Conservation (phyloP, 2,113 vertebrate species). For the Mustelus asterias region DNA sequence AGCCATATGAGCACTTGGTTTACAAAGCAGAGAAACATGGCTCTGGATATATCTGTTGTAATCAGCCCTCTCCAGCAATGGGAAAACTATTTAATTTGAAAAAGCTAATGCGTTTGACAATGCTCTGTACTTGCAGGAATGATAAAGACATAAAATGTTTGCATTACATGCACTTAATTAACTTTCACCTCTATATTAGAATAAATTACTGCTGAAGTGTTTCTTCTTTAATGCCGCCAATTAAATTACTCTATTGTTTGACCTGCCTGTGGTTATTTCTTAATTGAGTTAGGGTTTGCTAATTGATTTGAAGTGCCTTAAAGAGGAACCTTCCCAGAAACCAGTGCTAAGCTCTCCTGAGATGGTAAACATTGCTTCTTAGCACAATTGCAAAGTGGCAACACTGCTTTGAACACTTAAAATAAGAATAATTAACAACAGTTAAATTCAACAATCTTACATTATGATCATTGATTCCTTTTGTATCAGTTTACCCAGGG, state of each 20-base stretch:
- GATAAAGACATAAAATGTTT: constrained; percentile 20
- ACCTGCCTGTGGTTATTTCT: constrained; percentile 78
- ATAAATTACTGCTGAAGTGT: constrained; percentile 33
- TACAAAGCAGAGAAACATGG: not conserved
- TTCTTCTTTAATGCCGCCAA: constrained; percentile 63
- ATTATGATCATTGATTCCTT: not conserved
- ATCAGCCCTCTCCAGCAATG: not conserved
- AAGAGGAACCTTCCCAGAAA: constrained; percentile 74
- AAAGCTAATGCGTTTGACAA: not conserved
- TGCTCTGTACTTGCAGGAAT: constrained; percentile 4
- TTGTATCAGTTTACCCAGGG: not conserved
- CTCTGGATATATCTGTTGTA: not conserved
- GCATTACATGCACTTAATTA: constrained; percentile 23
- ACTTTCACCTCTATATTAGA: constrained; percentile 19
- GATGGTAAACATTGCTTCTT: constrained; percentile 20
- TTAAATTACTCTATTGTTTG: constrained; percentile 73
- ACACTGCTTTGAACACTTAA: not conserved
- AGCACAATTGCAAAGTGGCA: not conserved
- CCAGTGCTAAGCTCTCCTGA: constrained; percentile 56
- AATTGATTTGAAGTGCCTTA: constrained; percentile 77
- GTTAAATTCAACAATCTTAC: not conserved
- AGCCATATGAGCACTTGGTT: not conserved
- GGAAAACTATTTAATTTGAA: not conserved
- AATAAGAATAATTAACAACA: not conserved
- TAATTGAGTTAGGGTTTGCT: constrained; percentile 68